A percentile compares a stretch with the other conserved stretches of the same genome.
Evolutionary conservation across 2,797 vertebrate species (phyloP).

Genomic region (Astyanax mexicanus): DNA sequence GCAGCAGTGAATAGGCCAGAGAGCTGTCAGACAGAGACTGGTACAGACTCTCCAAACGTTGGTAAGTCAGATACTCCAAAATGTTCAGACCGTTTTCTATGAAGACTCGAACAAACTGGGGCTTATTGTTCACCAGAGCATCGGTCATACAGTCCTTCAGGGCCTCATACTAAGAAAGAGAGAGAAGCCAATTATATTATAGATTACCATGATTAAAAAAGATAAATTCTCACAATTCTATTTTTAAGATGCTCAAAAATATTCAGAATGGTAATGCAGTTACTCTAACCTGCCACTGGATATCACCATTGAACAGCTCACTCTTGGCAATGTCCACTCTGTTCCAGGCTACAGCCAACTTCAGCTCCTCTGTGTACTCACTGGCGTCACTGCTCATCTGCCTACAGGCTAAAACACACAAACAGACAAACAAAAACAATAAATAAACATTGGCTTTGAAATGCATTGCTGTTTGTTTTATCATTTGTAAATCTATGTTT

Average conservation of each 20-base stretch:
- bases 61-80: constrained; percentile 81
- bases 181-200: too few species aligned
- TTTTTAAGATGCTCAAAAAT: too few species aligned
- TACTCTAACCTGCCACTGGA: constrained; percentile 81
- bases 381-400: constrained; percentile 73
- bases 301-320: constrained; percentile 86
- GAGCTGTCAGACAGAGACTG: constrained; percentile 71
- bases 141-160: constrained; percentile 87
- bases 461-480: too few species aligned
- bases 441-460: too few species aligned
- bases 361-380: constrained; percentile 85
- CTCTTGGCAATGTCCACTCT: constrained; percentile 87
- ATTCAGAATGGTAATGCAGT: background rate
- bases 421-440: background rate
- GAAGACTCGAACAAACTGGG: constrained; percentile 87
- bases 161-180: constrained; percentile 75
- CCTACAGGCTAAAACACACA: constrained; percentile 75
- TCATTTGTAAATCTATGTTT: too few species aligned
- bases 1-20: constrained; percentile 74
- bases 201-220: too few species aligned
- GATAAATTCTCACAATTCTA: too few species aligned
- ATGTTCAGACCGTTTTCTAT: constrained; percentile 86
- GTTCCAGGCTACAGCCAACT: constrained; percentile 89
- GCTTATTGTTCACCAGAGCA: constrained; percentile 85
- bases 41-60: constrained; percentile 81